A percentile compares a stretch with the other conserved stretches of the same genome.
Conservation (phyloP, 1,140 invertebrate species). For the Apis florea region DNA sequence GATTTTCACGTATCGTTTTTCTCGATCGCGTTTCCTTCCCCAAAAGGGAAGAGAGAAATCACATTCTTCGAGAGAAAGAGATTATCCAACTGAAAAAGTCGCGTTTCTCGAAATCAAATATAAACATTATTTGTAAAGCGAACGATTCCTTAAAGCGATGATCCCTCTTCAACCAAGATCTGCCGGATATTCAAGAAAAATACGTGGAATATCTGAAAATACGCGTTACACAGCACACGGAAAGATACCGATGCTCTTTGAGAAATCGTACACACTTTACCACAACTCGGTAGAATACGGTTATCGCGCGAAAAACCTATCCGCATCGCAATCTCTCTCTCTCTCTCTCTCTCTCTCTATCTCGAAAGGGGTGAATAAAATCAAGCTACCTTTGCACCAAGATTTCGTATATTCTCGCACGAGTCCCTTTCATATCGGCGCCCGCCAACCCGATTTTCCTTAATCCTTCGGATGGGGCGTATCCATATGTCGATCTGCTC, state of each 20-base stretch:
- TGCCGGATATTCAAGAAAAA: background rate
- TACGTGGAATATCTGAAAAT: background rate
- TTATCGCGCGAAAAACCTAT: conserved; percentile 54
- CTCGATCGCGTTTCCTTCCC: no score
- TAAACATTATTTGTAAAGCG: background rate
- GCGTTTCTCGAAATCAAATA: background rate
- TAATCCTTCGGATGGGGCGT: conserved; percentile 60
- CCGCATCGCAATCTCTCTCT: conserved; percentile 53
- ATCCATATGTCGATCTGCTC: conserved; percentile 36
- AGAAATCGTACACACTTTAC: conserved; percentile 46
- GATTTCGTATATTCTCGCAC: conserved; percentile 42
- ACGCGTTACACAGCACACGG: background rate
- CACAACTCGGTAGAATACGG: conserved; percentile 41
- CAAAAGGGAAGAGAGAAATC: background rate
- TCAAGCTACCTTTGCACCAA: conserved; percentile 47
- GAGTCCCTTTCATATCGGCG: conserved; percentile 29
- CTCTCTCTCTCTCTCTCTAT: conserved; percentile 43
- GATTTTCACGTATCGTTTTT: background rate
- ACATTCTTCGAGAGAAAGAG: background rate
- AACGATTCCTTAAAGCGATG: background rate
- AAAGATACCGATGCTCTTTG: conserved; percentile 48
- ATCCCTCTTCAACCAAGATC: background rate
- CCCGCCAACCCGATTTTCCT: conserved; percentile 58
- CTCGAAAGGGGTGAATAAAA: conserved; percentile 53
- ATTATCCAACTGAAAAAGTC: background rate